Evolutionary conservation across 2,797 vertebrate genomes (phyloP), one percentile per base, ranked within the genome.

Genomic region (Menidia menidia): DNA sequence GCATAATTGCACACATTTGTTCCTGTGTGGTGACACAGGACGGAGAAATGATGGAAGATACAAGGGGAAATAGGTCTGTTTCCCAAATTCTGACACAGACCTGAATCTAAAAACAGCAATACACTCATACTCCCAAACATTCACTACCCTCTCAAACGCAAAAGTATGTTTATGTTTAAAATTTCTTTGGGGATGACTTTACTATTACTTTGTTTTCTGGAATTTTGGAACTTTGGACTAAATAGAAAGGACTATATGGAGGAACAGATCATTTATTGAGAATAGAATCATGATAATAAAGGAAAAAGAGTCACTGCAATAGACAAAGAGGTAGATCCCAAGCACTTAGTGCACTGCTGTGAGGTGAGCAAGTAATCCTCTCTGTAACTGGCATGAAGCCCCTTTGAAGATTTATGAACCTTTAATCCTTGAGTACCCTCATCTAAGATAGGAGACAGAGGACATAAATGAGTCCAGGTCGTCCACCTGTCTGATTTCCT

Each of bases 91-190:
- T 18, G 16, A 78, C 71, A 57, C 19, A 79, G 71, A 81, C 53
- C 64, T 59, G 48, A 68, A 83, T 88, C 60, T 50, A 45, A 81
- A 69, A 68, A 77, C 68, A 83, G 64, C 54, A 80, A 78, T 80
- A 59, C 74, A 78, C 89, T 83, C 78, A 56, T 87, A 75, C 71
- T 74, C 3, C 30, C 48, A 67, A 81, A 75, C 66, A 64, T 58
- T 81, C 44, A 16, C 35, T 7, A 7, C 10, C 35, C 35, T 39
- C 35, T 39, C 35, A 39, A 39, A 39, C 5, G 10, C 35, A 6
- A 39, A 7, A 39, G 3, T 39, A 39, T 39, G 7, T 5, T 10
- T 39, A 39, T 10, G 8, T 39, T 39, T 39, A 2, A 39, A 4
- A 39, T 39, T 10, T 39, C 35, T 39, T 39, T 0, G 35, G 10